Conservation (phyloP, 2,888 invertebrate genomes). For the Cordilura impudica region DNA sequence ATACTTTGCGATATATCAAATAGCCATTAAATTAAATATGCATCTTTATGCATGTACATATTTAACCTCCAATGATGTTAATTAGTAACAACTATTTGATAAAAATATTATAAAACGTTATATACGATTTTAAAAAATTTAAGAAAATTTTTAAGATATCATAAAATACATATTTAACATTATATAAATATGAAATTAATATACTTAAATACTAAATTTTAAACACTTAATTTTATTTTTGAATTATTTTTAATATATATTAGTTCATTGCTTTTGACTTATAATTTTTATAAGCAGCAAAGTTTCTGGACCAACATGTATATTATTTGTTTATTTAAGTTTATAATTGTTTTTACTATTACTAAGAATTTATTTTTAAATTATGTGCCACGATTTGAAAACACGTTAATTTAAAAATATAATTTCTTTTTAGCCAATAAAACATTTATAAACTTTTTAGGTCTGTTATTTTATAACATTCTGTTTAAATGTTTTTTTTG, state of each 20-base stretch:
- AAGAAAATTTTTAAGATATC: not conserved
- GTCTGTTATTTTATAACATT: not conserved
- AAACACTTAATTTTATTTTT: not conserved
- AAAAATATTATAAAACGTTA: not conserved
- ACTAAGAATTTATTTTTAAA: not conserved
- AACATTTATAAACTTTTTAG: not conserved
- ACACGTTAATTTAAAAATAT: not conserved
- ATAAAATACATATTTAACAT: not conserved
- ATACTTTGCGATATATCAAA: not conserved
- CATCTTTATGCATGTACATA: too few species aligned
- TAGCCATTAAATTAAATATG: not conserved
- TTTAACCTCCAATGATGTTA: too few species aligned
- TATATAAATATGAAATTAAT: not conserved
- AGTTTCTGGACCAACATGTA: not conserved
- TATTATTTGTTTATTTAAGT: not conserved
- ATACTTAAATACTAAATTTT: not conserved
- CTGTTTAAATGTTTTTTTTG: not conserved
- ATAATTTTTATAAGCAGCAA: not conserved
- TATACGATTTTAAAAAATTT: not conserved
- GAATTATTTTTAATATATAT: not conserved
- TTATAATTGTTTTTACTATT: not conserved
- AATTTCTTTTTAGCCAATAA: not conserved
- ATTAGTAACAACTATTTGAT: not conserved
- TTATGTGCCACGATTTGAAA: not conserved
- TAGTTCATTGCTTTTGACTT: not conserved